These are phyloP conservation scores for Phanerotoma sp. DNA, from an alignment of 2,888 invertebrate genomes.

Conservation along the genomic window DNA sequence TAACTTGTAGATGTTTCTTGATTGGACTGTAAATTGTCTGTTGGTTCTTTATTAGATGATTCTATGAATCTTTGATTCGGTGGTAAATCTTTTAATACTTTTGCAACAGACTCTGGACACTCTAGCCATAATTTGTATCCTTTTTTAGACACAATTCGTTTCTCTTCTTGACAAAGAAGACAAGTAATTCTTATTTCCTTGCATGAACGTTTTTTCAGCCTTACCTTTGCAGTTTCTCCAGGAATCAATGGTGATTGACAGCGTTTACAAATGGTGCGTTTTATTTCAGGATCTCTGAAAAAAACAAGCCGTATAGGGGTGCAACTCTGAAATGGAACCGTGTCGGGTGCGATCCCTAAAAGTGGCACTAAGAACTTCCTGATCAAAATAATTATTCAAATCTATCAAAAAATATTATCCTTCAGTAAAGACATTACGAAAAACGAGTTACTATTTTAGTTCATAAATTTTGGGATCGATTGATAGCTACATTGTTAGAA, in stretches of 20 bases:
- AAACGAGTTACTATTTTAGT: no score
- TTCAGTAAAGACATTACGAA: no score
- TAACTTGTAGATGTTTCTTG: slow-evolving; percentile 1
- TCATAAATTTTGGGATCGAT: no score
- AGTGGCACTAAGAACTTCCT: no score
- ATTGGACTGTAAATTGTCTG: background rate
- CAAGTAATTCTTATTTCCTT: slow-evolving; percentile 61
- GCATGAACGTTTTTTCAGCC: slow-evolving; percentile 58
- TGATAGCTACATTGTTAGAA: no score
- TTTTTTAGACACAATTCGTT: slow-evolving; percentile 53
- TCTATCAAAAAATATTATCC: no score
- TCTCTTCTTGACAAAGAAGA: slow-evolving; percentile 52
- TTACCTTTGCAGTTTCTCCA: slow-evolving; percentile 60
- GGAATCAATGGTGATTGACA: slow-evolving; percentile 62
- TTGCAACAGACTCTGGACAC: slow-evolving; percentile 59
- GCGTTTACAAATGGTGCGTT: slow-evolving; percentile 64
- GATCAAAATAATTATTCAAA: no score
- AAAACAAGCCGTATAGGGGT: background rate
- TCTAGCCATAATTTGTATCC: slow-evolving; percentile 62
- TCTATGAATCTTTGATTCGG: slow-evolving; percentile 25
- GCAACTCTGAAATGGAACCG: no score
- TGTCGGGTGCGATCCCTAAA: no score
- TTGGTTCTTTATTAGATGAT: background rate
- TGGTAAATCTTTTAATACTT: slow-evolving; percentile 56
- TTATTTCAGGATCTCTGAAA: slow-evolving; percentile 63